Conservation (phyloP, 2,888 invertebrate genomes). For the Galerucella pusilla region DNA sequence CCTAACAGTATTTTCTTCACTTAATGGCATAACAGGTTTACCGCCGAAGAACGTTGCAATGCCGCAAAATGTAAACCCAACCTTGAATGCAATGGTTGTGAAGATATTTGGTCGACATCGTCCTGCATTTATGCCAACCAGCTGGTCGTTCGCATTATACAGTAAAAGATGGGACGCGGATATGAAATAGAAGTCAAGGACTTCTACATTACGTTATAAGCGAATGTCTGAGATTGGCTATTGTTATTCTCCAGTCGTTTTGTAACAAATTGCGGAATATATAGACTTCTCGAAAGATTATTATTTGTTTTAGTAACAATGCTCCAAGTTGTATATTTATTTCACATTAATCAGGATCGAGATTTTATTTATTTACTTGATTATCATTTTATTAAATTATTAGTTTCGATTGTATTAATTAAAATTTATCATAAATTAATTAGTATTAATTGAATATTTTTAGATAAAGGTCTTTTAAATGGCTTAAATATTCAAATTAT, state of each 20-base stretch:
- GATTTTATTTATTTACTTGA: no score
- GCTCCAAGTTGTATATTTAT: not conserved
- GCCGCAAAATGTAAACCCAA: constrained; percentile 27
- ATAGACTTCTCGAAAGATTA: constrained; percentile 35
- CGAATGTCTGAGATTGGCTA: constrained; percentile 33
- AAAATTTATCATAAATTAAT: no score
- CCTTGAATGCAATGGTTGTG: constrained; percentile 45
- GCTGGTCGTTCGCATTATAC: constrained; percentile 43
- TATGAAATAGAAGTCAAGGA: constrained; percentile 58
- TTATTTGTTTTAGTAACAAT: not conserved
- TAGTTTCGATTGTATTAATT: no score
- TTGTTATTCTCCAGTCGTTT: constrained; percentile 45
- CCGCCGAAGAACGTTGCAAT: constrained; percentile 1
- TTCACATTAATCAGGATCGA: constrained; percentile 1
- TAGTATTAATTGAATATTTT: no score
- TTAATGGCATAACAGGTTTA: not conserved
- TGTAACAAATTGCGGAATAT: constrained; percentile 48
- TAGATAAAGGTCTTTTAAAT: no score
- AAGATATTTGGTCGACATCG: constrained; percentile 40
- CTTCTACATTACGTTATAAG: constrained; percentile 54
- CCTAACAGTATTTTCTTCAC: not conserved
- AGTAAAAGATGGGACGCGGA: constrained; percentile 58
- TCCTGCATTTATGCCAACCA: constrained; percentile 43
- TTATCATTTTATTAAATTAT: no score
- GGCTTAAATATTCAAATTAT: no score